phyloP scores from a whole-genome alignment of 2,888 invertebrate species.

The Muscina levida region DNA sequence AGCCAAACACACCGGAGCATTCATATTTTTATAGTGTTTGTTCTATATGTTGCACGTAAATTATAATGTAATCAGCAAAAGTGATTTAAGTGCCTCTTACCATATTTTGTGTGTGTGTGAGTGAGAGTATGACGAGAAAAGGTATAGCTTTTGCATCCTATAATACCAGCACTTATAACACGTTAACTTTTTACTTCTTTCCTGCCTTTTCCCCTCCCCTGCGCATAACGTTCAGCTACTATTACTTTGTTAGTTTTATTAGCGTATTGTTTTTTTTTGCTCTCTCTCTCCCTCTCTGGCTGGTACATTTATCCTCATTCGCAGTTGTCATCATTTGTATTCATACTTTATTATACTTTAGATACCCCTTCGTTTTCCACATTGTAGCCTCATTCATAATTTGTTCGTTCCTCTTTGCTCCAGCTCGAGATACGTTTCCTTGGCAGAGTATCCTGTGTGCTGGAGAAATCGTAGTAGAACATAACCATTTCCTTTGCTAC shows the following conservation, averaged over 20 bases:
- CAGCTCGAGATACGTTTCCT: background rate
- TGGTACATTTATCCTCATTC: conserved; percentile 1
- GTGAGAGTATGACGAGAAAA: background rate
- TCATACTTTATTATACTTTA: conserved; percentile 25
- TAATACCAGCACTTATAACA: conserved; percentile 49
- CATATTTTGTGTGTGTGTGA: conserved; percentile 11
- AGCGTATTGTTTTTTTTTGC: no score
- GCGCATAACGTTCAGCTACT: background rate
- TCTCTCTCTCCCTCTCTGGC: no score
- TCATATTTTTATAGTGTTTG: background rate
- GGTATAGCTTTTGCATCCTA: conserved; percentile 34
- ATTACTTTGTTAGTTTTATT: no score
- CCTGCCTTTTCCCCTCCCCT: background rate
- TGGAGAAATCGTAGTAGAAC: no score
- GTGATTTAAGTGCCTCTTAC: conserved; percentile 65
- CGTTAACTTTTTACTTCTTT: conserved; percentile 46
- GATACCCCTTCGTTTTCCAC: conserved; percentile 17
- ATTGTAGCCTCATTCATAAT: conserved; percentile 11
- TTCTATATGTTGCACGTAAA: conserved; percentile 43
- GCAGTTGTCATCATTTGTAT: conserved; percentile 11
- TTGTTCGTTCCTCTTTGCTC: conserved; percentile 1
- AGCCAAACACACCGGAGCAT: background rate
- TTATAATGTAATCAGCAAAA: conserved; percentile 63
- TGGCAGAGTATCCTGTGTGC: background rate
- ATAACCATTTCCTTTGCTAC: no score